A percentile compares a stretch with the other conserved stretches of the same genome.
Conservation (phyloP, 2,797 vertebrate genomes). For the Liasis olivaceus region DNA sequence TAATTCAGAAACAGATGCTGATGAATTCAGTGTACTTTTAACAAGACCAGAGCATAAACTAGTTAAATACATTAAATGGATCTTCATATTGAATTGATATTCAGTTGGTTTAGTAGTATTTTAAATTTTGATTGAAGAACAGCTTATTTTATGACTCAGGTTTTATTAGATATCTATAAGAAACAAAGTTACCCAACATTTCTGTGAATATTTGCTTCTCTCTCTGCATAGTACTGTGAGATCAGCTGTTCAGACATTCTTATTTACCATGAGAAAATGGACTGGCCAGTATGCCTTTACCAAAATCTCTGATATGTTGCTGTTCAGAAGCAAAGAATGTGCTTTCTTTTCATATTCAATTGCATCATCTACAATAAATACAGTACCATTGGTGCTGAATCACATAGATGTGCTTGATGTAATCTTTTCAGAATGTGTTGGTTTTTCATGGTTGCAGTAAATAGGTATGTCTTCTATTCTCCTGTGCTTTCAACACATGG, state of each 20-base stretch:
- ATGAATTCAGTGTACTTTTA: neutral
- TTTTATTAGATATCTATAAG: neutral
- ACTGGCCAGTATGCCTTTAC: constrained; percentile 30
- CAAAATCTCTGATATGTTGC: constrained; percentile 28
- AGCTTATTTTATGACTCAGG: constrained; percentile 8
- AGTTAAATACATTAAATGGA: neutral
- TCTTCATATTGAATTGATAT: neutral
- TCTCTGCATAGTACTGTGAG: constrained; percentile 3
- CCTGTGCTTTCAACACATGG: neutral
- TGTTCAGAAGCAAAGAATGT: neutral
- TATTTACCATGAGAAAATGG: constrained; percentile 40
- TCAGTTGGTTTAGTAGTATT: neutral
- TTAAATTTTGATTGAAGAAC: neutral
- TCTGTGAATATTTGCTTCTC: neutral
- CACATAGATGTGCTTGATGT: neutral
- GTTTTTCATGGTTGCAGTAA: neutral
- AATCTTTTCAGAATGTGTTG: neutral
- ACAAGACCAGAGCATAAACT: neutral
- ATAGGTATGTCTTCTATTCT: neutral
- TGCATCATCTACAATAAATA: neutral
- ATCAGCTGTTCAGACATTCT: neutral
- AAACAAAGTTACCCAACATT: neutral
- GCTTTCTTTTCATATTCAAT: neutral
- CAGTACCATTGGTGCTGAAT: neutral
- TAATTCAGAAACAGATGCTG: neutral